phyloP scores from a whole-genome alignment of 2,888 invertebrate species.

The Antitype chi region DNA sequence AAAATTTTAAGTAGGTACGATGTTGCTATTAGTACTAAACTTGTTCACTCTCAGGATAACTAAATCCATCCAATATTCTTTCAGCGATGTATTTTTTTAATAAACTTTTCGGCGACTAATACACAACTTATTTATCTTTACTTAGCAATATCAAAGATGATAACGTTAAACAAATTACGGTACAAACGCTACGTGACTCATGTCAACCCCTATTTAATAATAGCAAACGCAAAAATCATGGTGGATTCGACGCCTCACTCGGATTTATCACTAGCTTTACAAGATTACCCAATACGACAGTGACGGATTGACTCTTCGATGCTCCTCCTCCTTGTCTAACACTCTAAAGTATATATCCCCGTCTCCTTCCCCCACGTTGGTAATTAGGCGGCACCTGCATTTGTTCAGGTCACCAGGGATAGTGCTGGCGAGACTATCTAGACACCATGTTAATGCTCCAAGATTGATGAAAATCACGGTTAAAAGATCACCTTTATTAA shows the following conservation, averaged over 20 bases:
- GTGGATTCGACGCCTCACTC: constrained; percentile 76
- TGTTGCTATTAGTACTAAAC: not conserved
- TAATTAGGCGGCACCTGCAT: constrained; percentile 89
- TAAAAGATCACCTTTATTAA: constrained; percentile 68
- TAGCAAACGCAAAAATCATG: constrained; percentile 84
- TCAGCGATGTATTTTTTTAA: too few species aligned
- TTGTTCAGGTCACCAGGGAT: constrained; percentile 85
- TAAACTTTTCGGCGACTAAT: not conserved
- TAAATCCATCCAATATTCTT: not conserved
- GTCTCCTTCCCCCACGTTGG: constrained; percentile 74
- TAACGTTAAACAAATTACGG: constrained; percentile 43
- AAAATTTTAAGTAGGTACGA: not conserved
- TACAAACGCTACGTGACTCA: constrained; percentile 70
- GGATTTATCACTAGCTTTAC: constrained; percentile 87
- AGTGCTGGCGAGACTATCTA: constrained; percentile 84
- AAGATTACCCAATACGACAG: constrained; percentile 88
- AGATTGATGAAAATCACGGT: constrained; percentile 83
- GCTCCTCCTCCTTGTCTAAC: constrained; percentile 74
- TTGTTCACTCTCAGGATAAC: too few species aligned
- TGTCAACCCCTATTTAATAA: constrained; percentile 80
- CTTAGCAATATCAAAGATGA: constrained; percentile 32
- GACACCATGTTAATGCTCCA: constrained; percentile 83
- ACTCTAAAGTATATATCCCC: constrained; percentile 53
- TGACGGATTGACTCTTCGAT: constrained; percentile 86
- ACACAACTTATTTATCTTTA: not conserved